Evolutionary conservation across 1,140 invertebrate species (phyloP).

Genomic region (Homalodisca vitripennis): DNA sequence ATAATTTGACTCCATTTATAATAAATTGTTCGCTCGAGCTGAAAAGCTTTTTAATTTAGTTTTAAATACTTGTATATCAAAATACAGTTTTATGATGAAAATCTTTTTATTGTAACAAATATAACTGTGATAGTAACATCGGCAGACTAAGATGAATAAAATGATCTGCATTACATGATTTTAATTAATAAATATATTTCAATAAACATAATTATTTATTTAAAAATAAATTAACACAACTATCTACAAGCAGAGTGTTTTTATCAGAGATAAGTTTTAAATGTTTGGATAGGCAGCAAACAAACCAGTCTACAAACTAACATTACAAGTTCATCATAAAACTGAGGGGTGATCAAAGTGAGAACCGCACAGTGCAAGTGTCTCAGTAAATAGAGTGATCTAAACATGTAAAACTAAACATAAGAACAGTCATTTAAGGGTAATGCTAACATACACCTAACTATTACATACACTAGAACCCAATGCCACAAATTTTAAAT

Average conservation of each 20-base stretch:
- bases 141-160: no score
- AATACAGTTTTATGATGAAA: no score
- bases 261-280: not conserved
- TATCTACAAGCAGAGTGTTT: conserved; percentile 13
- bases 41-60: no score
- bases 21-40: no score
- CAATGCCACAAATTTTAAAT: conserved; percentile 30
- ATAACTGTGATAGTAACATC: no score
- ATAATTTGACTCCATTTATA: no score
- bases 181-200: no score
- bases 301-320: conserved; percentile 12
- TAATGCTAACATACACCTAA: conserved; percentile 14
- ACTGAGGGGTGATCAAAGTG: not conserved
- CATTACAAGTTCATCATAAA: not conserved
- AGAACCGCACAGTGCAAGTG: not conserved
- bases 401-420: not conserved
- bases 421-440: conserved; percentile 8
- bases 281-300: not conserved
- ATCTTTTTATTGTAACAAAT: no score
- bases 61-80: no score
- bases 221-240: no score
- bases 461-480: conserved; percentile 46
- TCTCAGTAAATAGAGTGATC: conserved; percentile 3
- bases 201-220: no score
- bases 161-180: no score